Conservation (phyloP, 2,113 vertebrate genomes). For the Dinomys branickii region DNA sequence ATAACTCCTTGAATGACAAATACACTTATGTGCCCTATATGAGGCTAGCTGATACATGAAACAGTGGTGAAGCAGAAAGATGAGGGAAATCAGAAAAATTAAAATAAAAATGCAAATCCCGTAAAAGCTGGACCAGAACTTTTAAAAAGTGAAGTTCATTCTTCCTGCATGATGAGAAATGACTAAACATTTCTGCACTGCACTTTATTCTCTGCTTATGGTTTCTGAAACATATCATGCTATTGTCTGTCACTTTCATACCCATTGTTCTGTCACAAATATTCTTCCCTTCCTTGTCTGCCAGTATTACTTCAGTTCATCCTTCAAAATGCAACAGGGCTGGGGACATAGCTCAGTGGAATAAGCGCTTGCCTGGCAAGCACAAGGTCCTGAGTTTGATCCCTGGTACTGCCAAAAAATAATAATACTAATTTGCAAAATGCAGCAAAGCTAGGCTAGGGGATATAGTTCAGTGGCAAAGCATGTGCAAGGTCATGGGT, state of each 20-base stretch:
- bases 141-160: background rate
- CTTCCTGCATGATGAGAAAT: background rate
- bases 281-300: background rate
- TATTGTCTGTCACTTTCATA: background rate
- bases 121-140: background rate
- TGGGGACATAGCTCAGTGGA: background rate
- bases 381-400: no score
- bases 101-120: background rate
- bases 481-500: background rate
- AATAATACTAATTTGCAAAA: no score
- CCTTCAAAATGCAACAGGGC: background rate
- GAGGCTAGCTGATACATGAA: background rate
- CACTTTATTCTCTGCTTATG: background rate
- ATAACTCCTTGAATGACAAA: background rate
- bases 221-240: background rate
- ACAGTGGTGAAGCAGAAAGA: background rate
- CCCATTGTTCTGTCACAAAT: background rate
- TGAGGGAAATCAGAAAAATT: background rate
- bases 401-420: no score
- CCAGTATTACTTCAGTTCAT: background rate
- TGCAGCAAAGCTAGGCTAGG: background rate
- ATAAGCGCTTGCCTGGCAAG: no score
- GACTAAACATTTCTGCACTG: background rate
- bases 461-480: background rate
- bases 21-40: background rate